Conservation (phyloP, 1,140 invertebrate species). For the Stegodyphus dumicola region DNA sequence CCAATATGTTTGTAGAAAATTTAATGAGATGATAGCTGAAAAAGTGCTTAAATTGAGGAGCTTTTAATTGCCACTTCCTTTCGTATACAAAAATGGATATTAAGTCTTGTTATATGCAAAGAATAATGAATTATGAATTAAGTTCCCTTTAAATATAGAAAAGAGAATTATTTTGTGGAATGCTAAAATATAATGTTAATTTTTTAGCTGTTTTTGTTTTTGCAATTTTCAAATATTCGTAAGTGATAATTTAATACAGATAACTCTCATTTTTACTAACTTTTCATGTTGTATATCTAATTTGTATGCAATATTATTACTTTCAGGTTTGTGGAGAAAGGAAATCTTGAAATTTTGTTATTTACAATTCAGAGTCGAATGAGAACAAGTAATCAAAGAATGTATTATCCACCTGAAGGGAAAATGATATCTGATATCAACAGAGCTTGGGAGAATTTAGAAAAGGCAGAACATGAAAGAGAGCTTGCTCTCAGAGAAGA, state of each 20-base stretch:
- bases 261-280: slow-evolving; percentile 2
- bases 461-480: slow-evolving; percentile 98
- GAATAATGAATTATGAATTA: no score
- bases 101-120: no score
- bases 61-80: no score
- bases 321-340: slow-evolving; percentile 92
- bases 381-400: slow-evolving; percentile 98
- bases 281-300: slow-evolving; percentile 1
- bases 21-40: no score
- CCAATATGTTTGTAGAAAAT: no score
- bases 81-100: no score
- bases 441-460: slow-evolving; percentile 96
- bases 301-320: not conserved
- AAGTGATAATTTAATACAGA: not conserved
- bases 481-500: slow-evolving; percentile 96
- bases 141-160: no score
- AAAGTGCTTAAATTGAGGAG: no score
- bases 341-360: slow-evolving; percentile 95
- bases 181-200: no score
- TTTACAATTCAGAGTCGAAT: slow-evolving; percentile 98
- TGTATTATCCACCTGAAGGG: slow-evolving; percentile 95
- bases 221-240: no score
- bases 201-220: no score
- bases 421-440: slow-evolving; percentile 99
- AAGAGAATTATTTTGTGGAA: no score